A percentile compares a stretch with the other conserved stretches of the same genome.
Evolutionary conservation across 2,888 invertebrate species (phyloP).

Genomic region (Eumerus sabulonum): DNA sequence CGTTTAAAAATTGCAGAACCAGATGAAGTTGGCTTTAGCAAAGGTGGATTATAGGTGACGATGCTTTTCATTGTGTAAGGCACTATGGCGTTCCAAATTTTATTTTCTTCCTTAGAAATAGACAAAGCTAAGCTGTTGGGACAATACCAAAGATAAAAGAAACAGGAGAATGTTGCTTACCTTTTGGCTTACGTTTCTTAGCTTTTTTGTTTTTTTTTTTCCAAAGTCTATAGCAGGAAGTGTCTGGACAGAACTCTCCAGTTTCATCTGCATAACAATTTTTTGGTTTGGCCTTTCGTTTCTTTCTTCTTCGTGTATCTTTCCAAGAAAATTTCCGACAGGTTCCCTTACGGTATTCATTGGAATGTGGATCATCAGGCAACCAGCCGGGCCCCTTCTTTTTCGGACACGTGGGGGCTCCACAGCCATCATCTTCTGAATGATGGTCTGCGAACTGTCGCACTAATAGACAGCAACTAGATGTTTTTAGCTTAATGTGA

Average conservation of each 20-base stretch:
- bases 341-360: constrained; percentile 15
- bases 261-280: constrained; percentile 34
- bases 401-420: not conserved
- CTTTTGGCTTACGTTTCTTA: constrained; percentile 26
- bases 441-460: constrained; percentile 20
- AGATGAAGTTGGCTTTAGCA: not conserved
- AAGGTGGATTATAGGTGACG: not conserved
- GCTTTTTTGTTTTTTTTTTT: constrained; percentile 8
- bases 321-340: constrained; percentile 35
- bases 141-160: not conserved
- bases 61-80: constrained; percentile 8
- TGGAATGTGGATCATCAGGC: not conserved
- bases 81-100: constrained; percentile 2
- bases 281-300: not conserved
- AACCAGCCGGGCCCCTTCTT: not conserved
- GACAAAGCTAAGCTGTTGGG: not conserved
- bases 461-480: not conserved
- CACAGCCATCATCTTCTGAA: too few species aligned
- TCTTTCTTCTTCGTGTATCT: not conserved
- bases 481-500: not conserved
- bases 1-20: too few species aligned
- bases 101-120: constrained; percentile 56
- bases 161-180: not conserved
- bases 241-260: constrained; percentile 32
- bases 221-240: constrained; percentile 23